These are phyloP conservation scores for Ctenosaura bakeri DNA, from an alignment of 2,797 vertebrate species.

Conservation along the genomic window DNA sequence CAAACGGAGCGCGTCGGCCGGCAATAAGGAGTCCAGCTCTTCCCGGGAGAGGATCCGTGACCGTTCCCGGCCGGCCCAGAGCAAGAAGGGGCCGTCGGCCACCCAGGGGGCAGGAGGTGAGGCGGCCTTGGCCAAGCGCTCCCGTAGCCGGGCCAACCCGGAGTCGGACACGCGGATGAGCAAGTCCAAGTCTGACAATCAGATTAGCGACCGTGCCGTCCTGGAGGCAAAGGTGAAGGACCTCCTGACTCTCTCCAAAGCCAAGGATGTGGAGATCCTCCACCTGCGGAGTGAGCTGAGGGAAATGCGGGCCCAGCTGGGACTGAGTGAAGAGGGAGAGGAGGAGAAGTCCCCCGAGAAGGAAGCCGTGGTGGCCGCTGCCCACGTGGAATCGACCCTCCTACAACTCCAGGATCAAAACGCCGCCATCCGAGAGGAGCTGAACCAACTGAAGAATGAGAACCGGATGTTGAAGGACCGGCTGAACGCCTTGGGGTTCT, in stretches of 20 bases:
- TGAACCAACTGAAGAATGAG: constrained; percentile 94
- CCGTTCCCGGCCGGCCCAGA: constrained; percentile 85
- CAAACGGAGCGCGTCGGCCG: constrained; percentile 86
- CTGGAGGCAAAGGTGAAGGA: constrained; percentile 94
- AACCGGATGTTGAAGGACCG: constrained; percentile 97
- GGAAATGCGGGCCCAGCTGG: constrained; percentile 92
- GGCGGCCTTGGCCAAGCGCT: constrained; percentile 84
- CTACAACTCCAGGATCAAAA: constrained; percentile 95
- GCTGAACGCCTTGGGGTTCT: constrained; percentile 95
- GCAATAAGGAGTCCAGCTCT: constrained; percentile 89
- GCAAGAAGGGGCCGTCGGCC: constrained; percentile 85
- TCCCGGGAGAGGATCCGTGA: constrained; percentile 89
- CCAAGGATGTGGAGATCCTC: constrained; percentile 94
- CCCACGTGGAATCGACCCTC: constrained; percentile 90
- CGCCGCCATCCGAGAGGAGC: constrained; percentile 92
- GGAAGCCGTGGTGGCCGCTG: constrained; percentile 80
- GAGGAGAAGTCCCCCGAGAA: constrained; percentile 81
- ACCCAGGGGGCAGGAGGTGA: constrained; percentile 68
- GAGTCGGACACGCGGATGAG: constrained; percentile 91
- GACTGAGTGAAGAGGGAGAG: constrained; percentile 84
- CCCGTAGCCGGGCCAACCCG: constrained; percentile 82
- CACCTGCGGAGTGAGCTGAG: constrained; percentile 90
- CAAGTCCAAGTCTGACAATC: constrained; percentile 95
- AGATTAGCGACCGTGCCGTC: constrained; percentile 92
- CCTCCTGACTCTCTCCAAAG: constrained; percentile 90